Base-by-base conservation (phyloP, 2,113 vertebrate species). In the Hiodon tergisus region DNA sequence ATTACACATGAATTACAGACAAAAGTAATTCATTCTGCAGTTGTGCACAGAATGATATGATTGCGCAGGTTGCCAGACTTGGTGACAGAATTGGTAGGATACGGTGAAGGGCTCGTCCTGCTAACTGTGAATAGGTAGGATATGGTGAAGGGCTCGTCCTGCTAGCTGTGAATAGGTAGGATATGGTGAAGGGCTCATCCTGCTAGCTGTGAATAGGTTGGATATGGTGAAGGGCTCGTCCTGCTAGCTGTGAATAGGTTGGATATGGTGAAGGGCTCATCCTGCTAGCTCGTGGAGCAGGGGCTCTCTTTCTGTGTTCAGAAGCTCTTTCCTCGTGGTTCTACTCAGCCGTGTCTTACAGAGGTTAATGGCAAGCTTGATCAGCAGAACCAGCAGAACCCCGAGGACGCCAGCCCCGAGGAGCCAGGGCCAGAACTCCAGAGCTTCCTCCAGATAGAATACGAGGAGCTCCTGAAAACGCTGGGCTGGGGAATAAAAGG, bases 371-470 rank as follows among this genome's bases (percentile, higher is more conserved):
- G 52, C 62, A 7, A 57, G 3, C 2, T 48, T 17, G 46, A 62
- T 3, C 48, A 74, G 6, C 52, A 86, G 3, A 0, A 87, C 85
- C 10, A 46, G 17, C 52, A 86, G 3, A 0, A 86, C 86, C 11
- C 93, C 93, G 1, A 86, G 4, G 31, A 86, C 55, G 0, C 87
- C 91, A 3, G 91, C 90, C 14, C 88, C 89, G 0, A 89, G 6
- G 55, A 94, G 60, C 92, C 92, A 93, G 0, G 73, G 77, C 93
- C 92, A 93, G 74, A 92, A 90, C 71, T 73, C 82, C n/a, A 74
- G 79, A 3, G 87, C 91, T 87, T 92, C 86, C 66, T 93, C 83
- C 48, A 93, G 79, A 57, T 90, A 93, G 4, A 85, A 79, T 8
- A 51, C 63, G 31, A 93, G 76, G 65, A 89, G 81, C 1, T 86